Conservation (phyloP, 2,888 invertebrate species). For the Frankliniella intonsa region DNA sequence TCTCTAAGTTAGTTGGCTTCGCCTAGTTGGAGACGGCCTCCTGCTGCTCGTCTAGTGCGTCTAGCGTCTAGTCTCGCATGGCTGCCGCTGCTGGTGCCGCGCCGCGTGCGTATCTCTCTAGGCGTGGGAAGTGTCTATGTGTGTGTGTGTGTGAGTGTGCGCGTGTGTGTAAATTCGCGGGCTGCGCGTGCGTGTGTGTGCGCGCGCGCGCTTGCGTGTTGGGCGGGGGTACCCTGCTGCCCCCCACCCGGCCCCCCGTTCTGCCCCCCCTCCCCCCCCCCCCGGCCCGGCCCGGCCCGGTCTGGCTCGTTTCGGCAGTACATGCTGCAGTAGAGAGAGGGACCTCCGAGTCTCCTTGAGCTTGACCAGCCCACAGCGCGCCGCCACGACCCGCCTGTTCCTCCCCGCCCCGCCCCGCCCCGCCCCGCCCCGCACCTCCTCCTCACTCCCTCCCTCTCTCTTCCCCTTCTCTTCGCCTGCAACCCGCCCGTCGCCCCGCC, state of each 20-base stretch:
- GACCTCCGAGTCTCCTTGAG: conserved; percentile 17
- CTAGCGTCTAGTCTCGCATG: too few relatives aligned
- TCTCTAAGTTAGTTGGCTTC: too few relatives aligned
- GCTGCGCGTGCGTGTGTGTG: neutral
- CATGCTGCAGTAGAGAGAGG: conserved; percentile 2
- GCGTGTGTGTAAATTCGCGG: neutral
- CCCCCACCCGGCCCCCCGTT: too few relatives aligned
- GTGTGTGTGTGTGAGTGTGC: conserved; percentile 8
- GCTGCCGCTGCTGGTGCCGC: neutral
- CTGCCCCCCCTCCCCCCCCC: too few relatives aligned
- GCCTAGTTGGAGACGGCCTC: too few relatives aligned
- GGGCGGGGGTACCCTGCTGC: neutral
- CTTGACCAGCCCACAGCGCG: conserved; percentile 18
- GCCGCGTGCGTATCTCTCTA: neutral
- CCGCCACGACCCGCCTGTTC: neutral
- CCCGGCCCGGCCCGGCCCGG: neutral
- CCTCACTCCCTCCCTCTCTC: neutral
- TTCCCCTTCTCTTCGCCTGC: neutral
- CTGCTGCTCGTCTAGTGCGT: too few relatives aligned
- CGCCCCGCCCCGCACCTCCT: neutral
- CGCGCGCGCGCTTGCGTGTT: neutral
- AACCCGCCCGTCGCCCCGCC: neutral
- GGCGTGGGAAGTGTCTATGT: neutral
- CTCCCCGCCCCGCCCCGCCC: neutral
- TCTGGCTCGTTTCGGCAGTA: conserved; percentile 11